Conservation (phyloP, 2,113 vertebrate species). For the Heterotilapia buettikoferi region DNA sequence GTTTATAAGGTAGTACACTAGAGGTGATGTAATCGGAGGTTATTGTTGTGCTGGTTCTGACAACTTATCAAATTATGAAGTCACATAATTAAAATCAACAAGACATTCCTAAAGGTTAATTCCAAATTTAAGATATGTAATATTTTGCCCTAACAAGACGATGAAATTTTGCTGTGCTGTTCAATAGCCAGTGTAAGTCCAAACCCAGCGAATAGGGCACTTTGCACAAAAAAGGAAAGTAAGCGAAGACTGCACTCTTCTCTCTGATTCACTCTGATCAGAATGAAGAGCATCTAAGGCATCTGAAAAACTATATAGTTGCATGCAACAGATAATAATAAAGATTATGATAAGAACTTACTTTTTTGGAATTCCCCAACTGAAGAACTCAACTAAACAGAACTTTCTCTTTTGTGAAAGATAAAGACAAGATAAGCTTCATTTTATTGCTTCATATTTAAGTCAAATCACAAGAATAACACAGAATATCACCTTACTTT, state of each 20-base stretch:
- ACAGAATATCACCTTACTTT: neutral
- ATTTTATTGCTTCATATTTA: neutral
- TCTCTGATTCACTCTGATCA: neutral
- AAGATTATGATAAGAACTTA: neutral
- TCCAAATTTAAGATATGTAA: rapidly evolving
- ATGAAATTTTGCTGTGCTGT: neutral
- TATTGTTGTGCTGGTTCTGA: neutral
- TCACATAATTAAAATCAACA: neutral
- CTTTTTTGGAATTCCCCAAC: neutral
- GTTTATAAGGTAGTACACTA: neutral
- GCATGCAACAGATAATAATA: neutral
- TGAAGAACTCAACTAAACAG: neutral
- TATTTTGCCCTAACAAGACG: neutral
- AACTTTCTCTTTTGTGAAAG: neutral
- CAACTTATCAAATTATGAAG: neutral
- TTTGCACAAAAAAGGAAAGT: neutral
- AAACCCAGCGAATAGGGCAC: neutral
- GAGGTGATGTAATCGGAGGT: neutral
- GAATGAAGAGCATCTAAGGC: neutral
- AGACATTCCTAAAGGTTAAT: neutral
- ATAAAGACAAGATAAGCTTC: neutral
- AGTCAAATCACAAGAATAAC: neutral
- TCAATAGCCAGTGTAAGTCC: neutral
- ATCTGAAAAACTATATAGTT: neutral
- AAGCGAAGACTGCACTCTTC: neutral